A percentile compares a stretch with the other conserved stretches of the same genome.
phyloP scores from a whole-genome alignment of 2,797 vertebrate species.

The Lates japonicus region DNA sequence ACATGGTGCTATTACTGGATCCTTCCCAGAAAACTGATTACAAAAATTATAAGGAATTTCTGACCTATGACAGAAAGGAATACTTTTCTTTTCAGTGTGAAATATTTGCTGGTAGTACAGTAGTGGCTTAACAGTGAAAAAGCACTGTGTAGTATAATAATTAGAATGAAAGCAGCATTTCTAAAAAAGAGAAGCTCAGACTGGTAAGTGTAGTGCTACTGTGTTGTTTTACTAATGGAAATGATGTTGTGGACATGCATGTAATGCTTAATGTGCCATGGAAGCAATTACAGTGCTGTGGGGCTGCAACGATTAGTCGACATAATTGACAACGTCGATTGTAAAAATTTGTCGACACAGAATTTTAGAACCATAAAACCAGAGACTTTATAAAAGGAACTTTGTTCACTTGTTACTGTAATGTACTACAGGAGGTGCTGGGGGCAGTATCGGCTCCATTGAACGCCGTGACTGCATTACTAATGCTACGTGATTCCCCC shows the following conservation, averaged over 20 bases:
- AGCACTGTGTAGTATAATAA: not conserved
- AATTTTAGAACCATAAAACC: no score
- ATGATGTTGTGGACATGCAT: not conserved
- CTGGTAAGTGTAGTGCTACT: not conserved
- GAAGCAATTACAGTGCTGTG: not conserved
- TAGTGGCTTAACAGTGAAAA: not conserved
- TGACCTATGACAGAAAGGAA: no score
- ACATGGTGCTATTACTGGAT: not conserved
- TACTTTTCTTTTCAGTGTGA: not conserved
- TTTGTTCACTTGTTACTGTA: no score
- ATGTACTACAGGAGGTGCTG: no score
- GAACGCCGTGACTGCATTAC: no score
- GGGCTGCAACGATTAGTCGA: no score
- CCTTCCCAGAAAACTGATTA: not conserved
- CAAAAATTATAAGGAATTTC: not conserved
- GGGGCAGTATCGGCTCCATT: no score
- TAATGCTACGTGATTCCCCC: no score
- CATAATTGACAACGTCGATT: no score
- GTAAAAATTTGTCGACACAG: no score
- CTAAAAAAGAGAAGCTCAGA: not conserved
- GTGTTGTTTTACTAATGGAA: not conserved
- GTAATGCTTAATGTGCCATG: not conserved
- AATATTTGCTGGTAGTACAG: not conserved
- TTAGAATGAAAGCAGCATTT: no score
- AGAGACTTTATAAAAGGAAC: no score